Evolutionary conservation across 2,113 vertebrate species (phyloP).

Genomic region (Rhea pennata): DNA sequence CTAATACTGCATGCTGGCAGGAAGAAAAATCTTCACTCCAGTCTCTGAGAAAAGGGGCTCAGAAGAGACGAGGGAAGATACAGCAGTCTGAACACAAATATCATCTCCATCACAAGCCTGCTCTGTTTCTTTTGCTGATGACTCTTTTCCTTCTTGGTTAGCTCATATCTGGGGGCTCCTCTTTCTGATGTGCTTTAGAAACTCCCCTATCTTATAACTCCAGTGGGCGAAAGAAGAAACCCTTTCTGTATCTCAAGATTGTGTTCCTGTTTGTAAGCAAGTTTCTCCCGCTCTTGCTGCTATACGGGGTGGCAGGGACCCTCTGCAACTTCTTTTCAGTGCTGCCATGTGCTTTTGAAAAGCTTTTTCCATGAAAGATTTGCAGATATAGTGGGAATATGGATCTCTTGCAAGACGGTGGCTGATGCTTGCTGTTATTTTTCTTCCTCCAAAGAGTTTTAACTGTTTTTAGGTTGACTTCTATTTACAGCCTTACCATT

Average conservation of each 20-base stretch:
- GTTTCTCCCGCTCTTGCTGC: background rate
- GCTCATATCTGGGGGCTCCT: background rate
- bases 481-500: background rate
- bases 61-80: background rate
- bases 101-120: background rate
- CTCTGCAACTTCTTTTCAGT: background rate
- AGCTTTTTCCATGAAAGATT: background rate
- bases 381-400: background rate
- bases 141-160: background rate
- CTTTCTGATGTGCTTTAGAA: background rate
- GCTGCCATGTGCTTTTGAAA: rapidly evolving
- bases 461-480: background rate
- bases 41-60: background rate
- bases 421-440: background rate
- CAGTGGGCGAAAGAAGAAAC: background rate
- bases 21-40: background rate
- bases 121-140: background rate
- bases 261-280: background rate
- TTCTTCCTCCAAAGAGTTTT: background rate
- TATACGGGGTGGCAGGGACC: rapidly evolving
- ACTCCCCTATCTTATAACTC: background rate
- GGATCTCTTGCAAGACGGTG: background rate
- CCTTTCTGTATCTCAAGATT: background rate
- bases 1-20: rapidly evolving
- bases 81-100: background rate